A percentile compares a stretch with the other conserved stretches of the same genome.
These are phyloP conservation scores for Hexactinellida sp. DNA, from an alignment of 37 sponge, comb jelly and placozoan genomes.

Conservation along the genomic window DNA sequence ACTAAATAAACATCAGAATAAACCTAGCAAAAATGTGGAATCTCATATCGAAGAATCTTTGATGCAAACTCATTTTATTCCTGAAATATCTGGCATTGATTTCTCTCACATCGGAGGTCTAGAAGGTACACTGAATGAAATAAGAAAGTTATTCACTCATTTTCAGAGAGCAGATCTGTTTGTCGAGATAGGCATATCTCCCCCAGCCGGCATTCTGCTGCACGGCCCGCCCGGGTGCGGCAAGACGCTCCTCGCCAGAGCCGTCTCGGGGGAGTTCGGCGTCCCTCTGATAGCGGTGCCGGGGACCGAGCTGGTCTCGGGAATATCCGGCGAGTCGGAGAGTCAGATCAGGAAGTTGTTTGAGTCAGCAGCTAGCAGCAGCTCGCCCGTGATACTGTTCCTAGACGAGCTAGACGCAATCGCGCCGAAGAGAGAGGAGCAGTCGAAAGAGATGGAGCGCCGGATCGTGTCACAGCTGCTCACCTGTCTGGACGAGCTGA, in stretches of 20 bases:
- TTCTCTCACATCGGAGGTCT: conserved; percentile 55
- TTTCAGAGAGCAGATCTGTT: conserved; percentile 74
- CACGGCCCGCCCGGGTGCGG: conserved; percentile 99
- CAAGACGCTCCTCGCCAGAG: conserved; percentile 87
- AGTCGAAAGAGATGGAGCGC: conserved; percentile 88
- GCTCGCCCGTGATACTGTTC: conserved; percentile 74
- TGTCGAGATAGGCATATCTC: conserved; percentile 48
- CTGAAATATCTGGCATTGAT: conserved; percentile 22
- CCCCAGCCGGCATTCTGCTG: conserved; percentile 78
- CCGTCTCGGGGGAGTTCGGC: conserved; percentile 85
- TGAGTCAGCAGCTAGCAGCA: conserved; percentile 39
- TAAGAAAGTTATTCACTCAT: conserved; percentile 63
- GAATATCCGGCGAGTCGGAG: conserved; percentile 93
- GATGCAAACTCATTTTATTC: conserved; percentile 19
- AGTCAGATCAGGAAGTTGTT: conserved; percentile 74
- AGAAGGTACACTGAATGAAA: conserved; percentile 38
- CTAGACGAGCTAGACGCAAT: conserved; percentile 96
- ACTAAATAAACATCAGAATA: neutral
- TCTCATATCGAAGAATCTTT: neutral
- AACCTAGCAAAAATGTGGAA: conserved; percentile 17
- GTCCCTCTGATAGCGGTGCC: conserved; percentile 74
- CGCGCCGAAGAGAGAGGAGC: conserved; percentile 77
- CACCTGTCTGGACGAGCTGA: conserved; percentile 63
- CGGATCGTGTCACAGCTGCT: conserved; percentile 88
- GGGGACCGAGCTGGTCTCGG: conserved; percentile 88